Evolutionary conservation across 2,113 vertebrate species (phyloP), one percentile per base, ranked within the genome.

Genomic region (Eptatretus burgeri): DNA sequence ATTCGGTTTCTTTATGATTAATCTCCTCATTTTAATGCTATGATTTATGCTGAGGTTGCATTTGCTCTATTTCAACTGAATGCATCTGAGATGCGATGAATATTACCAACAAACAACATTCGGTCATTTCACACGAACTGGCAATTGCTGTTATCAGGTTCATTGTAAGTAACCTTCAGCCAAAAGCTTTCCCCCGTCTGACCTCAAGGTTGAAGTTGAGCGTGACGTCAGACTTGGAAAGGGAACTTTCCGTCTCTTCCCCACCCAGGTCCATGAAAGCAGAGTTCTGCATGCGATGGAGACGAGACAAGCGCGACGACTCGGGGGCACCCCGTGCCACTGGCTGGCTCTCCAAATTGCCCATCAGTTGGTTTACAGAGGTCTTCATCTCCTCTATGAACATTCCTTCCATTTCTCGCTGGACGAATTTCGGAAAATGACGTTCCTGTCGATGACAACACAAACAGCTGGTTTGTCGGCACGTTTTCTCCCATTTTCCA

Each of bases 271-370:
- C 88, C 74, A 95, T 70, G 74, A 95, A 98, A 0, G 84, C 79
- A 72, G 81, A 85, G 73, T 89, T 94, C 69, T 78, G 73, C 62
- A 84, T 84, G 65, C 88, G 77, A 64, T 98, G 95, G 65, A 93
- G 77, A 71, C 87, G 93, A 71, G 87, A 85, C 13, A 82, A 65
- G 68, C 91, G 93, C 72, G 88, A 84, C 9, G 56, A 19, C 72
- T 95, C 88, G 0, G 83, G 76, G 0, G 83, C 86, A 64, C 86
- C 86, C 75, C 85, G 93, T 14, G 91, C 83, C 65, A 98, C 91
- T 1, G 91, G 88, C 65, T 91, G 83, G 71, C 87, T 93, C 76
- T 98, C 88, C 75, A 98, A 74, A 73, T 98, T 98, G 50, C 84
- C 84, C 87, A 94, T 93, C 19, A 98, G 76, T 66, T 93, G 76